phyloP scores from a whole-genome alignment of 1,140 invertebrate genomes.

The Delia radicum region DNA sequence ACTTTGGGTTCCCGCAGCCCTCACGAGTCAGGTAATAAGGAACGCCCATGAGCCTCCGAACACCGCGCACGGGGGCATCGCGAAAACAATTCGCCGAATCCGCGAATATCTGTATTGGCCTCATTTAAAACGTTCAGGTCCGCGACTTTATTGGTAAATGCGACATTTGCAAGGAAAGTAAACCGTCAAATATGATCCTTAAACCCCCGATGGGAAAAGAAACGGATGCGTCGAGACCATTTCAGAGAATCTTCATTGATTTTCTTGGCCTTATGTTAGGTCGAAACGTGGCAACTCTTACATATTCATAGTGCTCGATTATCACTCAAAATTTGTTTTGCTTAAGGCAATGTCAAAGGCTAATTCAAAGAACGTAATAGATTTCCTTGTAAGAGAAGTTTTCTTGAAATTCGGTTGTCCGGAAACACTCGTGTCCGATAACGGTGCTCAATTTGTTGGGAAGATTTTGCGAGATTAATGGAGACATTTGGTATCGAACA shows the following conservation, averaged over 20 bases:
- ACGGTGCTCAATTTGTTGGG: background rate
- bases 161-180: background rate
- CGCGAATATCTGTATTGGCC: background rate
- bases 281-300: background rate
- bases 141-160: background rate
- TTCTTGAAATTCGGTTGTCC: background rate
- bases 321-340: background rate
- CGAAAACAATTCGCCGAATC: background rate
- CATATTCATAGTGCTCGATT: background rate
- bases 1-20: background rate
- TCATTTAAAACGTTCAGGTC: background rate
- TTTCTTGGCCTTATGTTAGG: background rate
- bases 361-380: background rate
- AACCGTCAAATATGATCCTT: background rate
- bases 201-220: background rate
- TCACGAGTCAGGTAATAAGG: background rate
- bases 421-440: background rate
- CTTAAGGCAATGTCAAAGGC: constrained; percentile 3
- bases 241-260: background rate
- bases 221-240: background rate
- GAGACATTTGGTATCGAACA: constrained; percentile 3
- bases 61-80: too few species aligned
- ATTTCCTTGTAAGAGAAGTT: background rate
- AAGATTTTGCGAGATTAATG: background rate
- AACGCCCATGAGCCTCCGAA: background rate